Conservation (phyloP, 35 echinoderm and acorn worm genomes). For the Holothuria glaberrima region DNA sequence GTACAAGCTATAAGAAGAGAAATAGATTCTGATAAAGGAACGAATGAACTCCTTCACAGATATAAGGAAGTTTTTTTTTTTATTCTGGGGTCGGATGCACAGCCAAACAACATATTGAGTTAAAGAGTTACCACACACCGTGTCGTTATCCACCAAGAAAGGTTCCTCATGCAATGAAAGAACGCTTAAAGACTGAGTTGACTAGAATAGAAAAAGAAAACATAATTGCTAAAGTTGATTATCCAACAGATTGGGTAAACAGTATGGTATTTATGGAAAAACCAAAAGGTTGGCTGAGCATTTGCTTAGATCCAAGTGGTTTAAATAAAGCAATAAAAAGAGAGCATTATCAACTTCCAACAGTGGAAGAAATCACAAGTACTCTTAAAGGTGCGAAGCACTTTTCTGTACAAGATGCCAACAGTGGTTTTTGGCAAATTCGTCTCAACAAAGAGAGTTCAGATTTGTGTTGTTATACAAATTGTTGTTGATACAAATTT, state of each 20-base stretch:
- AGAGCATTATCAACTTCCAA: slow-evolving; percentile 76
- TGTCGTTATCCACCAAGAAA: slow-evolving; percentile 46
- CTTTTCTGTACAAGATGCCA: slow-evolving; percentile 70
- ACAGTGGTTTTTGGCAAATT: slow-evolving; percentile 78
- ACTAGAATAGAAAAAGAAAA: slow-evolving; percentile 34
- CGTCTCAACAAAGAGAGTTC: slow-evolving; percentile 56
- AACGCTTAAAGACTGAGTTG: slow-evolving; percentile 30
- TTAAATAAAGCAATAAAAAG: slow-evolving; percentile 75
- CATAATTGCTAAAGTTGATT: slow-evolving; percentile 53
- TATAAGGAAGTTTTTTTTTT: slow-evolving; percentile 34
- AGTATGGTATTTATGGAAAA: slow-evolving; percentile 69
- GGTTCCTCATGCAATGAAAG: slow-evolving; percentile 27
- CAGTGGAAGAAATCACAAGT: slow-evolving; percentile 56
- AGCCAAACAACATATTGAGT: slow-evolving; percentile 3
- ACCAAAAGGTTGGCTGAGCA: too few relatives aligned
- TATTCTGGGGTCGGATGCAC: neutral
- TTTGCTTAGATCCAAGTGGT: slow-evolving; percentile 79
- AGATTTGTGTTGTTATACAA: slow-evolving; percentile 71
- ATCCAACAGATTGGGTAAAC: slow-evolving; percentile 82
- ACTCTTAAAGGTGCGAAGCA: slow-evolving; percentile 39
- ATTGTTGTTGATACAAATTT: slow-evolving; percentile 77
- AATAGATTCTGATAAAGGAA: neutral
- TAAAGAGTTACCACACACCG: neutral
- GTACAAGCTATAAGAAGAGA: neutral
- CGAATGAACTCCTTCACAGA: neutral